Evolutionary conservation across 23 tunicate genomes (phyloP).

Genomic region (Clavelina lepadiformis): DNA sequence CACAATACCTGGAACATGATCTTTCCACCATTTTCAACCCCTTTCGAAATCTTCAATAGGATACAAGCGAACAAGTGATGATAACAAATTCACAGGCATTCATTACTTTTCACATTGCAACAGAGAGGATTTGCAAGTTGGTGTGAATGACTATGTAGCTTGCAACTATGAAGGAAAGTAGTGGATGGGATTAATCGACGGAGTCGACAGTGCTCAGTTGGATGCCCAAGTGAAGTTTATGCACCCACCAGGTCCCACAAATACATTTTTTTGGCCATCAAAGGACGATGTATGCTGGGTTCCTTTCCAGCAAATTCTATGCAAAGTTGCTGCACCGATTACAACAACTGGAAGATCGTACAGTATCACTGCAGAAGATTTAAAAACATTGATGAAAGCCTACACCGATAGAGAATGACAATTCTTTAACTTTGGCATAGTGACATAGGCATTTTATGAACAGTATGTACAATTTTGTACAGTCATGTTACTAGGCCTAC

Average conservation of each 20-base stretch:
- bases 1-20: slow-evolving; percentile 17
- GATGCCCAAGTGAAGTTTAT: slow-evolving; percentile 4
- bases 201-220: background rate
- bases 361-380: too few species aligned
- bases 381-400: too few species aligned
- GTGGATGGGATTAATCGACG: slow-evolving; percentile 7
- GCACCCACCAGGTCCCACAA: slow-evolving; percentile 14
- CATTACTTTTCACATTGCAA: slow-evolving; percentile 8
- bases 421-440: too few species aligned
- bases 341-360: too few species aligned
- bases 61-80: slow-evolving; percentile 4
- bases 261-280: background rate
- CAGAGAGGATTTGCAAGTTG: slow-evolving; percentile 11
- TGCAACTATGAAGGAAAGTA: slow-evolving; percentile 14
- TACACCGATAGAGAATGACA: too few species aligned
- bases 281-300: slow-evolving; percentile 13
- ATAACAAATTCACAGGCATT: slow-evolving; percentile 5
- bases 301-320: slow-evolving; percentile 12
- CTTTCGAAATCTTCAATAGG: background rate
- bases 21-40: slow-evolving; percentile 18
- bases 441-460: too few species aligned
- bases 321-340: too few species aligned
- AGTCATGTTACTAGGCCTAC: too few species aligned
- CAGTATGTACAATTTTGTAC: too few species aligned
- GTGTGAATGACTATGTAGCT: slow-evolving; percentile 15